Conservation (phyloP, 2,888 invertebrate genomes). For the Acronicta alni region DNA sequence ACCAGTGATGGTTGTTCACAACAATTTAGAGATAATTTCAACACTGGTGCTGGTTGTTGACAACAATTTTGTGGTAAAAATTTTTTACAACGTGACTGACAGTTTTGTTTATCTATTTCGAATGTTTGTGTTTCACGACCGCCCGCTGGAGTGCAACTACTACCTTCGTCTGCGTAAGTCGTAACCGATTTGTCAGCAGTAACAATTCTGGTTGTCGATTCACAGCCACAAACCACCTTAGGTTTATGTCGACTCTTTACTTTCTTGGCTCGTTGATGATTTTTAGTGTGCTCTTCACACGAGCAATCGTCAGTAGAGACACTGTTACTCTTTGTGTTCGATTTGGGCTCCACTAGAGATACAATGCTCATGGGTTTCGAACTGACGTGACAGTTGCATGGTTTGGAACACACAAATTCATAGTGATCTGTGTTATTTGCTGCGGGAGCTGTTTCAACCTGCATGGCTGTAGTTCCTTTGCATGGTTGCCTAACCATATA, state of each 20-base stretch:
- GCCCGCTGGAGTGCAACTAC: conserved; percentile 41
- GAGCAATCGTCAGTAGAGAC: conserved; percentile 6
- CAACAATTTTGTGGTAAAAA: conserved; percentile 1
- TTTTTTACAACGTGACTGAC: not conserved
- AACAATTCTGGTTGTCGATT: conserved; percentile 11
- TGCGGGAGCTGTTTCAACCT: conserved; percentile 59
- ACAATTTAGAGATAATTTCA: not conserved
- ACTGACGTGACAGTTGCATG: conserved; percentile 56
- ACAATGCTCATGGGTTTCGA: conserved; percentile 38
- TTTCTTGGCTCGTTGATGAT: conserved; percentile 16
- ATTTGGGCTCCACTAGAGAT: conserved; percentile 36
- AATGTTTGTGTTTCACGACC: conserved; percentile 59
- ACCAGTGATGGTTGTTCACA: conserved; percentile 7
- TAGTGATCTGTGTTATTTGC: conserved; percentile 46
- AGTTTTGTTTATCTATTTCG: not conserved
- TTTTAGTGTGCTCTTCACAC: conserved; percentile 19
- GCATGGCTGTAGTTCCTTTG: conserved; percentile 60
- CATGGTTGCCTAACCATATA: conserved; percentile 40
- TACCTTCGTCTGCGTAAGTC: conserved; percentile 64
- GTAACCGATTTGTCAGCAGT: conserved; percentile 63
- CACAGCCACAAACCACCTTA: conserved; percentile 50
- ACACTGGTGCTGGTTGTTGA: conserved; percentile 4
- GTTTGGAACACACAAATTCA: conserved; percentile 54
- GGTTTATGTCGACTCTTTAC: conserved; percentile 16
- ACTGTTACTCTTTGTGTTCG: conserved; percentile 1